Evolutionary conservation across 2,797 vertebrate species (phyloP).

Genomic region (Hybognathus amarus): DNA sequence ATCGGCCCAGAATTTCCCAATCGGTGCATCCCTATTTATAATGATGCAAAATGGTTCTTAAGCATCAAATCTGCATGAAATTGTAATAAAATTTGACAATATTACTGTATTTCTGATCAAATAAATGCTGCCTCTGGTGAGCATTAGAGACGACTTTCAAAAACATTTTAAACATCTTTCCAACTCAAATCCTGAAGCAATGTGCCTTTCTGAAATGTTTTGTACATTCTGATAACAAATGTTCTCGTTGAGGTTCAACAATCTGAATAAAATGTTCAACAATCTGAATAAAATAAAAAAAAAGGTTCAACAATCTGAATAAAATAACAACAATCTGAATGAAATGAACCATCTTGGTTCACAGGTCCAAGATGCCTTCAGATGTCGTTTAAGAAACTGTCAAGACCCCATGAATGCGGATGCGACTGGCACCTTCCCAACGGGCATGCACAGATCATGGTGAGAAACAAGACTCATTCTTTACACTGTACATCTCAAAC

Average conservation of each 20-base stretch:
- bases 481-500: not conserved
- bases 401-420: conserved; percentile 97
- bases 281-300: not conserved
- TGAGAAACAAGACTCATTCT: conserved; percentile 71
- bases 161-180: not conserved
- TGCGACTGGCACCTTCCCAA: conserved; percentile 97
- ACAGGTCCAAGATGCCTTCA: conserved; percentile 97
- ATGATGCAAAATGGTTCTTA: not conserved
- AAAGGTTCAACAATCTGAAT: not conserved
- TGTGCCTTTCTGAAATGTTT: not conserved
- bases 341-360: too few relatives aligned
- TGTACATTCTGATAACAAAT: not conserved
- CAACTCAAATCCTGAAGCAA: not conserved
- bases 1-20: too few relatives aligned
- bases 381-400: conserved; percentile 97
- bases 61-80: not conserved
- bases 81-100: not conserved
- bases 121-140: not conserved
- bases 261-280: not conserved
- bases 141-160: not conserved
- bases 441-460: conserved; percentile 99
- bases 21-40: too few relatives aligned
- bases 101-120: not conserved
- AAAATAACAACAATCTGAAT: too few relatives aligned
- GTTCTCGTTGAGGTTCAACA: not conserved